phyloP scores from a whole-genome alignment of 2,888 invertebrate species.

The Aelia acuminata region DNA sequence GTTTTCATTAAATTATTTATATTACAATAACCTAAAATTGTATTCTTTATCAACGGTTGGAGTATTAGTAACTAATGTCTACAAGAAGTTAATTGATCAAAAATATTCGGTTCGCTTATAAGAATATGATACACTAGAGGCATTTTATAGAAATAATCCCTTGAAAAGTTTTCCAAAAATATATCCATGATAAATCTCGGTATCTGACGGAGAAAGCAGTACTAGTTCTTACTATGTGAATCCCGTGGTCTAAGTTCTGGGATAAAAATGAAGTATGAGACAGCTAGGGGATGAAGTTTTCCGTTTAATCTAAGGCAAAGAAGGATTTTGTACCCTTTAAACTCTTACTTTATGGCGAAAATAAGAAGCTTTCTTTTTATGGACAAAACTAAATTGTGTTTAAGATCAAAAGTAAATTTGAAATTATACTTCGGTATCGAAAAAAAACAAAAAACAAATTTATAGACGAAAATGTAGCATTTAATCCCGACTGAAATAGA shows the following conservation, averaged over 20 bases:
- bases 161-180: neutral
- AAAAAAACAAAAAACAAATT: too few species aligned
- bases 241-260: neutral
- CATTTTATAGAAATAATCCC: neutral
- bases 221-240: neutral
- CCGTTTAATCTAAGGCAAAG: neutral
- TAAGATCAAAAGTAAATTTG: too few species aligned
- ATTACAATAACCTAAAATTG: too few species aligned
- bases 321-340: neutral
- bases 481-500: too few species aligned
- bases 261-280: conserved; percentile 27
- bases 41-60: too few species aligned
- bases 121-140: neutral
- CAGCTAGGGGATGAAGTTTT: neutral
- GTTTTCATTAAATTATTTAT: too few species aligned
- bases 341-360: neutral
- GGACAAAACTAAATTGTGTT: too few species aligned
- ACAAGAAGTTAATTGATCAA: too few species aligned
- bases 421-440: too few species aligned
- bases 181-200: neutral
- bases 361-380: neutral
- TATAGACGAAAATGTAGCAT: too few species aligned
- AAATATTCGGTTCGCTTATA: neutral
- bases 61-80: too few species aligned
- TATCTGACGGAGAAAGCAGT: neutral